phyloP scores from a whole-genome alignment of 2,113 vertebrate species.

The Datnioides undecimradiatus region DNA sequence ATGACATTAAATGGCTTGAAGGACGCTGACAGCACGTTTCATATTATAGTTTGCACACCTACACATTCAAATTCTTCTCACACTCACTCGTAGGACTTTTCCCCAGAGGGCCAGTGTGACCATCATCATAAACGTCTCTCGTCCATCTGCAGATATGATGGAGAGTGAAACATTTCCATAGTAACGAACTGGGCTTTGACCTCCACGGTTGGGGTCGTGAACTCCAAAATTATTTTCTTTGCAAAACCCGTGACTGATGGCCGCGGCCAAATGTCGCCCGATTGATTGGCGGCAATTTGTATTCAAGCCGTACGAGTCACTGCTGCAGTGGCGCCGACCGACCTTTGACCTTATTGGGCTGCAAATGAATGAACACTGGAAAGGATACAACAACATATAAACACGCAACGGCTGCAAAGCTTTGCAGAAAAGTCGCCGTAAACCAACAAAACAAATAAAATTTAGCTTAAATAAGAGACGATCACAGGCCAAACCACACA shows the following conservation, averaged over 20 bases:
- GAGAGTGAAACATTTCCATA: background rate
- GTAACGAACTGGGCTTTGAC: conserved; percentile 30
- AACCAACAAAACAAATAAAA: no score
- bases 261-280: background rate
- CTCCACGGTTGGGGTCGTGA: background rate
- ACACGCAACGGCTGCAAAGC: no score
- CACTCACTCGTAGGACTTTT: background rate
- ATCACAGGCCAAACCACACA: no score
- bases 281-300: conserved; percentile 29
- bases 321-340: background rate
- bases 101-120: background rate
- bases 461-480: no score
- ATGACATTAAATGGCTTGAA: background rate
- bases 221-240: background rate
- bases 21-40: background rate
- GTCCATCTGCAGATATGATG: background rate
- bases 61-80: background rate
- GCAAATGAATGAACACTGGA: background rate
- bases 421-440: no score
- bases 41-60: background rate
- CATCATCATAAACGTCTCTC: background rate
- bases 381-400: no score
- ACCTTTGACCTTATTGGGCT: conserved; percentile 8
- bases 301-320: background rate
- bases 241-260: background rate